Base-by-base conservation (phyloP, 2,888 invertebrate genomes). In the Phengaris arion region DNA sequence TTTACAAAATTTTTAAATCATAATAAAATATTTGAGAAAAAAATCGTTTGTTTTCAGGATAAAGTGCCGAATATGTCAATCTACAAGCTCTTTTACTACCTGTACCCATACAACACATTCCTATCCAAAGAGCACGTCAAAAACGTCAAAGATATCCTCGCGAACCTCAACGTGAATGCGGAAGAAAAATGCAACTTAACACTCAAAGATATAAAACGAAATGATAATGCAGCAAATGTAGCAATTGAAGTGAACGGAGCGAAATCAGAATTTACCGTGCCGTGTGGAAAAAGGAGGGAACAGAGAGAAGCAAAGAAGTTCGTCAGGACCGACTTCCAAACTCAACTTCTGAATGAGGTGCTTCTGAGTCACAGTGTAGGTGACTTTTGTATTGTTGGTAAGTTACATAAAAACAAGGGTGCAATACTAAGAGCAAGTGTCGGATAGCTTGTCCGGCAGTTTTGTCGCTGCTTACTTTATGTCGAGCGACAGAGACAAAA, bases 71-170 rank as follows among this genome's bases (percentile, higher is more conserved):
- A 92, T 54, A 87, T 96, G 55, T 94, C 96, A 12, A 90, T 95
- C 0, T 95, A 95, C 83, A 95, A 96, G 78, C 91, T 97, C 2
- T 87, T 99, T 59, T 95, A 95, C 79, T 94, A 96, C 55, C 92
- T 98, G 0, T 99, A 99, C 87, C 99, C 99, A 0, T 97, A 97
- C 86, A 95, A 96, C 81, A 92, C 95, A 3, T 96, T 98, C 86
- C 89, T 98, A 75, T 94, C 95, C n/a, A 95, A 95, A 83, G 98
- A 98, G 74, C 96, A 96, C 48, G 94, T 94, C 74, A 94, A 94
- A 75, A 96, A 96, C 15, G 95, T 98, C 0, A 95, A 96, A 82
- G 94, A 95, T 22, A 94, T 98, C 0, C 87, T 98, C 22, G 90
- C 94, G 10, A 96, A 95, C 15, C 94, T 97, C 54, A 94, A 94